Conservation (phyloP, 2,797 vertebrate species). For the Paguma larvata region DNA sequence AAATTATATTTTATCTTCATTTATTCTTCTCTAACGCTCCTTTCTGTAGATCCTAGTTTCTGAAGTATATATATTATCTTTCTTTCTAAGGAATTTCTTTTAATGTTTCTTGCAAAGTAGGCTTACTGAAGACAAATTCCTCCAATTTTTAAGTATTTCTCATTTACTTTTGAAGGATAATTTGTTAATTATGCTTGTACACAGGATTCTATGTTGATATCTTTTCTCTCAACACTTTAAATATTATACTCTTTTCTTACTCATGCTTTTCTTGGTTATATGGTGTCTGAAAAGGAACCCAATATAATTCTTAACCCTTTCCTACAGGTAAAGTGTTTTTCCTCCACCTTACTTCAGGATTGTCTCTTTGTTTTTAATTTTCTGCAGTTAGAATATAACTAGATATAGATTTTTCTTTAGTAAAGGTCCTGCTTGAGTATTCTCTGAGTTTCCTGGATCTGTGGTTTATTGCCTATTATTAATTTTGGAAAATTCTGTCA, state of each 20-base stretch:
- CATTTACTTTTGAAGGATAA: neutral
- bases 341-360: neutral
- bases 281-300: neutral
- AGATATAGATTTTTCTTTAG: neutral
- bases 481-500: neutral
- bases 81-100: neutral
- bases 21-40: neutral
- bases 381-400: neutral
- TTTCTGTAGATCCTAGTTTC: neutral
- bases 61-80: neutral
- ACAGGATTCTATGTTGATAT: neutral
- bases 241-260: neutral
- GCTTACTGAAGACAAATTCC: neutral
- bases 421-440: neutral
- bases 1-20: neutral
- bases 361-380: neutral
- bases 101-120: neutral
- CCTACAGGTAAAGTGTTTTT: neutral
- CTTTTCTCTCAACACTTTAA: neutral
- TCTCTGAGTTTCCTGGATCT: neutral
- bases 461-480: neutral
- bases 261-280: neutral
- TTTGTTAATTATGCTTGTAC: neutral
- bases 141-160: neutral
- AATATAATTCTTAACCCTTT: neutral